phyloP scores from a whole-genome alignment of 2,888 invertebrate genomes.

The Unio pictorum region DNA sequence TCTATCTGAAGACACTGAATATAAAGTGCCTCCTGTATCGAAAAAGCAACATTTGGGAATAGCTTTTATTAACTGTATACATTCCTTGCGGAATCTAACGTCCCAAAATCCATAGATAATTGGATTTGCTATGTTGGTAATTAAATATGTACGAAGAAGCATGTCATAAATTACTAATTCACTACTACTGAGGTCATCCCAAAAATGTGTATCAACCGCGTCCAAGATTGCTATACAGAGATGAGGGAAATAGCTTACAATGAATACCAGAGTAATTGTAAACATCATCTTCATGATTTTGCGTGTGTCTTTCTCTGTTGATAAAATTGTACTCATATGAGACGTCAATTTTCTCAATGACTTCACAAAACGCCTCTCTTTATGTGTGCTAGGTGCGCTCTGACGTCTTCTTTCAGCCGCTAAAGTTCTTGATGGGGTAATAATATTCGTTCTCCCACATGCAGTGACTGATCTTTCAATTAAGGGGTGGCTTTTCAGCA shows the following conservation, averaged over 20 bases:
- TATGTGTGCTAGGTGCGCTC: too few species aligned
- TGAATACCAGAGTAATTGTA: conserved; percentile 34
- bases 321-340: too few species aligned
- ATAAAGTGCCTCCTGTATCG: too few species aligned
- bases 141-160: conserved; percentile 25
- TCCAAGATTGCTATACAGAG: conserved; percentile 24
- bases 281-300: conserved; percentile 42
- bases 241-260: conserved; percentile 30
- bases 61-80: conserved; percentile 5
- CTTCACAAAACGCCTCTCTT: too few species aligned
- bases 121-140: conserved; percentile 37
- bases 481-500: too few species aligned
- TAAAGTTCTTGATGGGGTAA: too few species aligned
- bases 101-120: conserved; percentile 38
- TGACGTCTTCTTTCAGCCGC: too few species aligned
- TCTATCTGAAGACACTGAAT: too few species aligned
- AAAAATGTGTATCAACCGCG: conserved; percentile 14
- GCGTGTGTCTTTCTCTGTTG: conserved; percentile 26
- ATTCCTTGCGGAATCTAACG: conserved; percentile 21
- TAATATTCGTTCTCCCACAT: too few species aligned
- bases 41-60: too few species aligned
- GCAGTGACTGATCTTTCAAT: too few species aligned
- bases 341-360: too few species aligned
- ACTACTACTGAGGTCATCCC: conserved; percentile 10
- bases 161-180: conserved; percentile 17